phyloP scores from a whole-genome alignment of 2,888 invertebrate genomes.

The Drosophila algonquin region DNA sequence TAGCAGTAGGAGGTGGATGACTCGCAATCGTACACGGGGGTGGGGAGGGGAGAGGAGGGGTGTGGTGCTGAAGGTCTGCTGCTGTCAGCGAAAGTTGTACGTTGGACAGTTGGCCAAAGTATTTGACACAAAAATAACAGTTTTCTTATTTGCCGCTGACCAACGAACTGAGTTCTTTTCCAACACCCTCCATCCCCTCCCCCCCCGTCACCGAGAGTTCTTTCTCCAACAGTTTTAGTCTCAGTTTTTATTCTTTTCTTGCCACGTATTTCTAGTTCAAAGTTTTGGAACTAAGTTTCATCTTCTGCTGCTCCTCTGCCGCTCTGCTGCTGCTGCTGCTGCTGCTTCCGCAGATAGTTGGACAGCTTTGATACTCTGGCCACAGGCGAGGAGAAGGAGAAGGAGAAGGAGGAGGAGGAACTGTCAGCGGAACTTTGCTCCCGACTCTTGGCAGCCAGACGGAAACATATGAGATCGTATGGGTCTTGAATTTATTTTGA shows the following conservation, averaged over 20 bases:
- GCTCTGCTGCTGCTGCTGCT: conserved; percentile 1
- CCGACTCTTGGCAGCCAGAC: conserved; percentile 26
- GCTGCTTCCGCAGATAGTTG: conserved; percentile 27
- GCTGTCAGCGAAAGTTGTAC: conserved; percentile 79
- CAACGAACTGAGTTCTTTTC: conserved; percentile 64
- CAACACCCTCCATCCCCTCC: conserved; percentile 8
- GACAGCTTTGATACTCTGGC: conserved; percentile 36
- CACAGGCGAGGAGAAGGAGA: conserved; percentile 11
- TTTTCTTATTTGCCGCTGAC: conserved; percentile 67
- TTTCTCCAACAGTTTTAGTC: conserved; percentile 34
- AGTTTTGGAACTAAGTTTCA: conserved; percentile 48
- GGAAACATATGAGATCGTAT: conserved; percentile 27
- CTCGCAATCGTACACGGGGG: neutral
- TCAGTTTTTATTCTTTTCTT: conserved; percentile 24
- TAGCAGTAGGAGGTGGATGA: neutral
- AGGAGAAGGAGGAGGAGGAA: conserved; percentile 14
- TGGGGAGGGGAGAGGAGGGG: neutral
- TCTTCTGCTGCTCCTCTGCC: conserved; percentile 14
- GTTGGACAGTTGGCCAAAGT: conserved; percentile 74
- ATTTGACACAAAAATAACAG: conserved; percentile 80
- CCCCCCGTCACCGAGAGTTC: conserved; percentile 14
- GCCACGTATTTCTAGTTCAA: conserved; percentile 44
- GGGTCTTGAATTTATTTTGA: neutral
- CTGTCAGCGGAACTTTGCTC: conserved; percentile 37
- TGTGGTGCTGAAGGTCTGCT: conserved; percentile 22